Base-by-base conservation (phyloP, 2,888 invertebrate genomes). In the Erannis defoliaria region DNA sequence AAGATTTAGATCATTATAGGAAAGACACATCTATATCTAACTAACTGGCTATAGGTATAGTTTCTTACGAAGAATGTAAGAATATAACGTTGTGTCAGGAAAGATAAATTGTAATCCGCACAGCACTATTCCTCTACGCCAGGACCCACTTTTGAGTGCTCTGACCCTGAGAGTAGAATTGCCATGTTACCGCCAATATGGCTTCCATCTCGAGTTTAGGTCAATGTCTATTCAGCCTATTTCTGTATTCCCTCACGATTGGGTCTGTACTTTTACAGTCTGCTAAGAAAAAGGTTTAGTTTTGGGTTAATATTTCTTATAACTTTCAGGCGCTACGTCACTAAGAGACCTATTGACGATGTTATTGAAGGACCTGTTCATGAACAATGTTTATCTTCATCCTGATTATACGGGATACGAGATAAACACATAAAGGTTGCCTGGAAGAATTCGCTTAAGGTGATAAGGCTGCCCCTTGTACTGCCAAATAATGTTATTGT, bases 121-220 rank as follows among this genome's bases (percentile, higher is more conserved):
- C 60, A 60, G 6, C 60, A 55, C 55, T 60, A 55, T 23, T 37
- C 43, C 10, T 14, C 6, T 14, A 48, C 31, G 23, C 12, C 48
- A 31, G 45, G 35, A 40, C 21, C 46, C 54, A 48, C 29, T 64
- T 57, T 60, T 56, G 64, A 60, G 64, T 54, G 45, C 42, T 49
- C 37, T 54, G 60, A 61, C 58, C 63, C 55, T 63, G 55, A 38
- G 42, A 21, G 60, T 38, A 50, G 55, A 43, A 60, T 60, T 37
- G 55, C 49, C 55, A 60, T 50, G 60, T 60, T 60, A 60, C 60
- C 54, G 16, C 50, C 55, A 55, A 60, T 50, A 49, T 55, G 42
- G 37, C 23, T 56, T 40, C 48, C 51, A 53, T 53, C 42, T 48
- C 19, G 19, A 48, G 40, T 60, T 49, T 42, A 60, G 60, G 60